Evolutionary conservation across 2,888 invertebrate genomes (phyloP).

Genomic region (Phanerotoma sp.): DNA sequence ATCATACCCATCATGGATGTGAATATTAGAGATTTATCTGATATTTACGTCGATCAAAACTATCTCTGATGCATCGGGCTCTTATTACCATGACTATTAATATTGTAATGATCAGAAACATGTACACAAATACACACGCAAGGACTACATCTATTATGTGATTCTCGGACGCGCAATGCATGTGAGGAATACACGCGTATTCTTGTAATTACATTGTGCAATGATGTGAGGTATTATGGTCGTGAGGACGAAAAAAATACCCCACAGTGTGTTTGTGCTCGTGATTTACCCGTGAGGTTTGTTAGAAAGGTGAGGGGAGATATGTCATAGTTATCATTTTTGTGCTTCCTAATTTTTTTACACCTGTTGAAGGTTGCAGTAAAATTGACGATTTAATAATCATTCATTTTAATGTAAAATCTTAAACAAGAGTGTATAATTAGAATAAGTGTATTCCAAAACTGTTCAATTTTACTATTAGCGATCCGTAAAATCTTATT

Average conservation of each 20-base stretch:
- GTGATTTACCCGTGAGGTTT: constrained; percentile 33
- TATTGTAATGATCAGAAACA: constrained; percentile 34
- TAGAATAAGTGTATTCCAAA: no score
- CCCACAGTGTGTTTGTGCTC: constrained; percentile 34
- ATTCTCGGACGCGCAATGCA: constrained; percentile 30
- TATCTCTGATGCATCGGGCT: constrained; percentile 28
- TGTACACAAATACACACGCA: no score
- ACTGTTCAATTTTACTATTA: no score
- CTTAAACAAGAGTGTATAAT: no score
- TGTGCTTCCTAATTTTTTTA: no score
- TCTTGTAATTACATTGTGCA: constrained; percentile 23
- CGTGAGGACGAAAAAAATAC: constrained; percentile 27
- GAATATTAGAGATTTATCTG: constrained; percentile 26
- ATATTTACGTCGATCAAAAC: constrained; percentile 19
- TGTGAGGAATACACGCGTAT: constrained; percentile 3
- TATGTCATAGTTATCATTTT: no score
- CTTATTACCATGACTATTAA: constrained; percentile 37
- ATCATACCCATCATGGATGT: constrained; percentile 19
- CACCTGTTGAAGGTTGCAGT: no score
- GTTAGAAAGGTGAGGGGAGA: no score
- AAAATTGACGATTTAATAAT: no score
- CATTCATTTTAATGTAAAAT: no score
- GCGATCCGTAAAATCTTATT: no score
- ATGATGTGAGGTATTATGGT: constrained; percentile 21
- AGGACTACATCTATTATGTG: constrained; percentile 30